Conservation (phyloP, 2,113 vertebrate genomes). For the Pyxicephalus adspersus region DNA sequence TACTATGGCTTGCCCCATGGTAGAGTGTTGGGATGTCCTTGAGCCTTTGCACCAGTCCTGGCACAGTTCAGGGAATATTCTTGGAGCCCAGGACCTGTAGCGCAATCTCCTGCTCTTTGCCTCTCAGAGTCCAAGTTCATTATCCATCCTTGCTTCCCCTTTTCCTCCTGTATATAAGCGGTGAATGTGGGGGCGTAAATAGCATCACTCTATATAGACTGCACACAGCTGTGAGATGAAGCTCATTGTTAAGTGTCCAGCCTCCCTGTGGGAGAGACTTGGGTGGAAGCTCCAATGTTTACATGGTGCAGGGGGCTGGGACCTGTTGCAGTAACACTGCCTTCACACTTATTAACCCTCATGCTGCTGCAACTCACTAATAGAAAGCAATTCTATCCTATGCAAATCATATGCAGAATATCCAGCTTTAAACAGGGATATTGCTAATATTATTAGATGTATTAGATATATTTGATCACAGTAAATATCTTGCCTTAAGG, state of each 20-base stretch:
- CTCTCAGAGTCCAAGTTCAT: constrained; percentile 11
- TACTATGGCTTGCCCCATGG: neutral
- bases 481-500: too few relatives aligned
- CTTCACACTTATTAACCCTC: constrained; percentile 1
- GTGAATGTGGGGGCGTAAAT: constrained; percentile 22
- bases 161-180: constrained; percentile 8
- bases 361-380: neutral
- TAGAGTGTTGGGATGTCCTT: constrained; percentile 3
- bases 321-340: constrained; percentile 20
- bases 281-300: constrained; percentile 17
- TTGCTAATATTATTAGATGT: too few relatives aligned
- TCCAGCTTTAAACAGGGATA: too few relatives aligned
- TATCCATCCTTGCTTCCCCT: neutral
- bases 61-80: neutral
- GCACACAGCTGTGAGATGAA: constrained; percentile 13
- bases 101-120: constrained; percentile 3
- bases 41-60: neutral
- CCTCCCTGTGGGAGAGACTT: constrained; percentile 43
- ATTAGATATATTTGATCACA: too few relatives aligned
- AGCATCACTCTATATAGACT: constrained; percentile 18
- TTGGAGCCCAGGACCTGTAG: neutral
- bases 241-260: constrained; percentile 26
- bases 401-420: neutral
- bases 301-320: neutral
- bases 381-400: neutral